Conservation (phyloP, 2,797 vertebrate species). For the Botia almorhae region DNA sequence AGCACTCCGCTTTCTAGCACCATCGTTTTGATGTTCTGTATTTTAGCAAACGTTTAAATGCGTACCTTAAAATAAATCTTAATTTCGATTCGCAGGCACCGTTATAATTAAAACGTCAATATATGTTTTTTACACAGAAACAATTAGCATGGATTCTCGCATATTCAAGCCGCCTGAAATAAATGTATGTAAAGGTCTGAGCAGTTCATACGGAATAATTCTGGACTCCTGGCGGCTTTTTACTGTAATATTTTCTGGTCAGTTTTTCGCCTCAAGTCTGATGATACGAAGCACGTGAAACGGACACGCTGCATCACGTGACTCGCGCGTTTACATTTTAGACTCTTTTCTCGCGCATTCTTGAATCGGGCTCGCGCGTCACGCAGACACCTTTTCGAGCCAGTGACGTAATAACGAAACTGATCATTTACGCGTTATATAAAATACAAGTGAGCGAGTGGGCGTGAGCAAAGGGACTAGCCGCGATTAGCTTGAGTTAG, state of each 20-base stretch:
- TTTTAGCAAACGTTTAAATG: too few species aligned
- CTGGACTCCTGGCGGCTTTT: too few species aligned
- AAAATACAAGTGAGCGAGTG: slow-evolving; percentile 52
- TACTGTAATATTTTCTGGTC: too few species aligned
- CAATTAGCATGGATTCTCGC: neutral
- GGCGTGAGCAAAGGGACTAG: slow-evolving; percentile 44
- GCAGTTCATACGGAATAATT: too few species aligned
- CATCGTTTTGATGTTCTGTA: too few species aligned
- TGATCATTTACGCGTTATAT: slow-evolving; percentile 48
- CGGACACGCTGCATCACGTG: neutral
- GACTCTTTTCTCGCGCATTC: neutral
- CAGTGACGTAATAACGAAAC: slow-evolving; percentile 7
- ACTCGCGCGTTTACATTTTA: neutral
- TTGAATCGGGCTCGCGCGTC: too few species aligned
- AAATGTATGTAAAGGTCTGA: neutral
- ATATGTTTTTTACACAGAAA: neutral
- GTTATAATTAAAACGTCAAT: neutral
- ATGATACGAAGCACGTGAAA: neutral
- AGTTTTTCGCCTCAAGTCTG: neutral
- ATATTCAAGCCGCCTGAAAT: neutral
- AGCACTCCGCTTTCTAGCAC: too few species aligned
- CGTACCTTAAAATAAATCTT: too few species aligned
- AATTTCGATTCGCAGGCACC: neutral
- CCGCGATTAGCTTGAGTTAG: slow-evolving; percentile 15
- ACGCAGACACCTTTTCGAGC: neutral